Percentiles rank a stretch among this genome's conserved stretches.
These are phyloP conservation scores for Alcedo atthis DNA, from an alignment of 2,797 vertebrate genomes.

Conservation along the genomic window DNA sequence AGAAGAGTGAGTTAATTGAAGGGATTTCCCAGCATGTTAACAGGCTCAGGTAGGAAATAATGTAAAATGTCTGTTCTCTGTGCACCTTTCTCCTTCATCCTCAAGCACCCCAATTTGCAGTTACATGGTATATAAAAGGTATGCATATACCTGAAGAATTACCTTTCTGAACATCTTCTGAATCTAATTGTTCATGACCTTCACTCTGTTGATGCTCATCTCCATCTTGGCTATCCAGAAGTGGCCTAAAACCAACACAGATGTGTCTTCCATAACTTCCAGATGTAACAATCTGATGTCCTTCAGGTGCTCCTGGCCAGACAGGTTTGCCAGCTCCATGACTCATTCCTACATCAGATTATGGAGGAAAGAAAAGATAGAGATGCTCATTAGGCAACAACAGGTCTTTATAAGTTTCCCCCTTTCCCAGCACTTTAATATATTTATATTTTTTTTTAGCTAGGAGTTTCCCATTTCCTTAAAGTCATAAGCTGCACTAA, in stretches of 20 bases:
- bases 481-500: background rate
- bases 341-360: conserved; percentile 77
- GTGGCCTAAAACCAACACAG: too few relatives aligned
- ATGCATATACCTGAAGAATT: too few relatives aligned
- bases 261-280: too few relatives aligned
- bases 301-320: too few relatives aligned
- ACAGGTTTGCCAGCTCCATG: conserved; percentile 70
- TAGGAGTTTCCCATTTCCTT: background rate
- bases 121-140: too few relatives aligned
- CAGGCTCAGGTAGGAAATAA: background rate
- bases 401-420: background rate
- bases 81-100: too few relatives aligned
- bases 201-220: too few relatives aligned
- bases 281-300: too few relatives aligned
- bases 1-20: background rate
- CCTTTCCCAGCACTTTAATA: background rate
- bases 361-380: background rate
- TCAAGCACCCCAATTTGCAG: too few relatives aligned
- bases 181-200: too few relatives aligned
- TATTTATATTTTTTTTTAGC: background rate
- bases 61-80: background rate
- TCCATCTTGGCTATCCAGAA: too few relatives aligned
- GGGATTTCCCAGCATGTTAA: background rate
- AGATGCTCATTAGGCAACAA: background rate
- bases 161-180: too few relatives aligned